Conservation (phyloP, 2,113 vertebrate species). For the Sinocyclocheilus grahami region DNA sequence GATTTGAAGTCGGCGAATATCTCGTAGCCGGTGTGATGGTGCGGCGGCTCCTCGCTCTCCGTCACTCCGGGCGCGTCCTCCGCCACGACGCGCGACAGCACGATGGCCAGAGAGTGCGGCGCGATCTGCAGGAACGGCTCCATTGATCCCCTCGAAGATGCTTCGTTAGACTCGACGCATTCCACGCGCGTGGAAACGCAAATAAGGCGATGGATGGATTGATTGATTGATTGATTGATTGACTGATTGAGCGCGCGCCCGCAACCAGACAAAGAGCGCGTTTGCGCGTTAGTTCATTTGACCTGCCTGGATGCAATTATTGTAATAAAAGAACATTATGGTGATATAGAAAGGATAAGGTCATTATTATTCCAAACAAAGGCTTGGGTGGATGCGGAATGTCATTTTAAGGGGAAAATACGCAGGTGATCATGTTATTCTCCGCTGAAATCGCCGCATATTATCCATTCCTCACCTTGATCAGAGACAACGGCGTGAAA, state of each 20-base stretch:
- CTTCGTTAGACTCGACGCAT: slow-evolving; percentile 11
- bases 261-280: slow-evolving; percentile 39
- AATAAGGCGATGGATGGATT: slow-evolving; percentile 33
- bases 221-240: slow-evolving; percentile 26
- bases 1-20: slow-evolving; percentile 97
- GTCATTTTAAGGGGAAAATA: slow-evolving; percentile 32
- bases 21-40: slow-evolving; percentile 91
- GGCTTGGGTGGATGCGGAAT: slow-evolving; percentile 11
- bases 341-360: not conserved
- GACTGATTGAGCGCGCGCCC: slow-evolving; percentile 31
- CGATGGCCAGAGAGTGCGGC: slow-evolving; percentile 92
- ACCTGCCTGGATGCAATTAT: slow-evolving; percentile 33
- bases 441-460: slow-evolving; percentile 45
- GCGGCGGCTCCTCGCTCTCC: slow-evolving; percentile 78
- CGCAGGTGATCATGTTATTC: slow-evolving; percentile 36
- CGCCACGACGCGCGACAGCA: slow-evolving; percentile 78
- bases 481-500: slow-evolving; percentile 26
- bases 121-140: slow-evolving; percentile 91
- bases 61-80: slow-evolving; percentile 68
- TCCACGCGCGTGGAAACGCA: slow-evolving; percentile 36
- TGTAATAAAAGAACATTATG: slow-evolving; percentile 30
- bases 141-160: slow-evolving; percentile 68
- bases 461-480: slow-evolving; percentile 48
- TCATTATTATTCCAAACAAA: slow-evolving; percentile 21
- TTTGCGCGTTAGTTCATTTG: slow-evolving; percentile 42